Conservation (phyloP, 2,888 invertebrate species). For the Standfussiana lucernea region DNA sequence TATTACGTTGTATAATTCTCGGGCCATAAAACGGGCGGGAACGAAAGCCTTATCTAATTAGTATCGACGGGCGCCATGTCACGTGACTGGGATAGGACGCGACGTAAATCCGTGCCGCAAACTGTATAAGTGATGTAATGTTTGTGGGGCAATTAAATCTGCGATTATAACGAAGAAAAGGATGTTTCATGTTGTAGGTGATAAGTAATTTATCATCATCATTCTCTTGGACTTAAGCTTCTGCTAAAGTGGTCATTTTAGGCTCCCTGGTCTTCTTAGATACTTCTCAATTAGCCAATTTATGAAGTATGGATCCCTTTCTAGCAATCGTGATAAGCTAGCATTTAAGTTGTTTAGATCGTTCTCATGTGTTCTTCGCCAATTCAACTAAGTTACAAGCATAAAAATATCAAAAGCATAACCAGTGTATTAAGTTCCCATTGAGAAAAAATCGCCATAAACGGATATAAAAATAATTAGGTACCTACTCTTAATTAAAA, state of each 20-base stretch:
- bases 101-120: constrained; percentile 71
- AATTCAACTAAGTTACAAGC: background rate
- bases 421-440: background rate
- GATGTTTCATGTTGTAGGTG: background rate
- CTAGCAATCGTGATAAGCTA: no score
- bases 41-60: constrained; percentile 77
- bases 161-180: constrained; percentile 15
- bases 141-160: constrained; percentile 48
- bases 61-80: constrained; percentile 71
- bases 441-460: background rate
- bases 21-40: constrained; percentile 72
- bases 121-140: constrained; percentile 69
- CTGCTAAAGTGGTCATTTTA: no score
- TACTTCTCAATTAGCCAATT: background rate
- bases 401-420: background rate
- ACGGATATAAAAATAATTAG: background rate
- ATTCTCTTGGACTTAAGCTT: background rate
- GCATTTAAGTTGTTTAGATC: background rate
- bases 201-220: background rate
- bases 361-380: background rate
- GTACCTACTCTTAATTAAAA: background rate
- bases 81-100: constrained; percentile 64
- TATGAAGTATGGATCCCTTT: background rate
- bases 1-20: constrained; percentile 75
- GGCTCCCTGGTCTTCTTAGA: background rate